Evolutionary conservation across 2,888 invertebrate species (phyloP).

Genomic region (Corythucha ciliata): DNA sequence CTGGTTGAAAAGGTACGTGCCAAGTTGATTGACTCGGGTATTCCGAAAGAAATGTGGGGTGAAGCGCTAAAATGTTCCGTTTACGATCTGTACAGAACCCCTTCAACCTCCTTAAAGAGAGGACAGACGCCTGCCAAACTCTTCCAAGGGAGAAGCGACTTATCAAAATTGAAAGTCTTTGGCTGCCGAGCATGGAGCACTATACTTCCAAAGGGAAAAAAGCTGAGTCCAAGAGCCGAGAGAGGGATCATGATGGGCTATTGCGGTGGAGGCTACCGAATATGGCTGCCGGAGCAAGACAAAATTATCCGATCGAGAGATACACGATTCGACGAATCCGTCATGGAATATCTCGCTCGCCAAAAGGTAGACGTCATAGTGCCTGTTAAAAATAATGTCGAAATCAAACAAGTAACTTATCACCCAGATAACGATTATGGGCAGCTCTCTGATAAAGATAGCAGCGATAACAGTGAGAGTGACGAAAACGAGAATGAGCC

Average conservation of each 20-base stretch:
- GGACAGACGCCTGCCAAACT: slow-evolving; percentile 25
- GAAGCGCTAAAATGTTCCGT: slow-evolving; percentile 33
- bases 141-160: slow-evolving; percentile 24
- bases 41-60: slow-evolving; percentile 33
- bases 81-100: slow-evolving; percentile 33
- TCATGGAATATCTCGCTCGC: background rate
- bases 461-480: background rate
- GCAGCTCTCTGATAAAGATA: background rate
- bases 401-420: no score
- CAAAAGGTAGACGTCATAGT: no score
- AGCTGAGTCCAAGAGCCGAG: slow-evolving; percentile 20
- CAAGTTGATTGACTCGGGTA: slow-evolving; percentile 32
- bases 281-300: slow-evolving; percentile 11
- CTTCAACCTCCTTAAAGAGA: slow-evolving; percentile 22
- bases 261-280: slow-evolving; percentile 24
- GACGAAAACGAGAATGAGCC: no score
- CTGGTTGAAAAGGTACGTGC: slow-evolving; percentile 35
- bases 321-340: slow-evolving; percentile 13
- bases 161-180: slow-evolving; percentile 28
- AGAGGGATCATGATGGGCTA: slow-evolving; percentile 22
- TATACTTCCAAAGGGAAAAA: slow-evolving; percentile 17
- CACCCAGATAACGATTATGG: background rate
- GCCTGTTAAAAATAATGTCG: no score
- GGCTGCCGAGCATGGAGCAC: slow-evolving; percentile 26
- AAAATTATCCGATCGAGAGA: slow-evolving; percentile 24